These are phyloP conservation scores for Bombylius major DNA, from an alignment of 2,888 invertebrate species.

Conservation along the genomic window DNA sequence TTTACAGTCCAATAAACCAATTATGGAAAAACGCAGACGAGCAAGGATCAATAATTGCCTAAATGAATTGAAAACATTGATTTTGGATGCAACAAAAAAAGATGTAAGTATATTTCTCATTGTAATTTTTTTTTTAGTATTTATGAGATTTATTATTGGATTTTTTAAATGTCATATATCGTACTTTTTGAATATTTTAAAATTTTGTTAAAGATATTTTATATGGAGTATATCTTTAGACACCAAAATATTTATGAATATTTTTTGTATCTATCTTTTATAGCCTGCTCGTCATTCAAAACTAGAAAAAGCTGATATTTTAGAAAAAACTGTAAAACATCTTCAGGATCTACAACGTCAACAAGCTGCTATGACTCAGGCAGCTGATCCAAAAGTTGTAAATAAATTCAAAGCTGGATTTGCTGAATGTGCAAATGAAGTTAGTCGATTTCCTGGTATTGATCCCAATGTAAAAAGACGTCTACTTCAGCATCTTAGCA, in stretches of 20 bases:
- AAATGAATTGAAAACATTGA: conserved; percentile 73
- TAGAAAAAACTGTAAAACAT: conserved; percentile 90
- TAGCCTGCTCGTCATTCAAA: conserved; percentile 89
- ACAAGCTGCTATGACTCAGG: conserved; percentile 68
- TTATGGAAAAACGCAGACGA: conserved; percentile 82
- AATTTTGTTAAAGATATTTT: too few relatives aligned
- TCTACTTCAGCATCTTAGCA: conserved; percentile 62
- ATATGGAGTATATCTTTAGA: too few relatives aligned
- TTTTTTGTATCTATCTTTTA: conserved; percentile 23
- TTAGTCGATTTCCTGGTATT: conserved; percentile 58
- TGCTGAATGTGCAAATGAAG: conserved; percentile 78
- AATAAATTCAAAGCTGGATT: conserved; percentile 79
- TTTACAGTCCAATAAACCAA: conserved; percentile 79
- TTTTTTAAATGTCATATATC: too few relatives aligned
- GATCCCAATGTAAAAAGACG: conserved; percentile 60
- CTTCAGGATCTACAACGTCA: conserved; percentile 79
- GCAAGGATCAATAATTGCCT: conserved; percentile 83
- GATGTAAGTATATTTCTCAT: conserved; percentile 54
- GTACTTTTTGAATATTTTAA: too few relatives aligned
- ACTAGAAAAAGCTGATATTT: conserved; percentile 89
- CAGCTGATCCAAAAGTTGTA: conserved; percentile 70
- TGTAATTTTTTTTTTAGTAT: too few relatives aligned
- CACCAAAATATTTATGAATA: too few relatives aligned
- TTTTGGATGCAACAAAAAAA: conserved; percentile 75
- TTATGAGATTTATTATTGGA: too few relatives aligned